Evolutionary conservation across 2,113 vertebrate genomes (phyloP), one percentile per base, ranked within the genome.

Genomic region (Sceloporus tristichus): DNA sequence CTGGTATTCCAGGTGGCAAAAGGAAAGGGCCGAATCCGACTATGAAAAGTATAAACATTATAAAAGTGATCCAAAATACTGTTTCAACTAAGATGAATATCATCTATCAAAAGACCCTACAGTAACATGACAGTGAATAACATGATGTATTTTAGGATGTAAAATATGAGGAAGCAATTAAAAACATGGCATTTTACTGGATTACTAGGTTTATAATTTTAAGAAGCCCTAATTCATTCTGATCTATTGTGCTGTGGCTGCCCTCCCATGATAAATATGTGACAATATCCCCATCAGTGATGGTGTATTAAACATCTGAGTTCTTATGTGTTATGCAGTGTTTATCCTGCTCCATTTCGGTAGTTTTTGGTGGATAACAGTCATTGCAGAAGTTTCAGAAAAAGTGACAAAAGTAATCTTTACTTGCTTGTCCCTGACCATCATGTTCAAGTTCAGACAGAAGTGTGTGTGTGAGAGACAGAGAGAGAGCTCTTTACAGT

Each of bases 131-230:
- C 3, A n/a, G 34, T 66, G 38, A 80, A 66, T 16, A 81, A 81
- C 38, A 82, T 74, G 56, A 11, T 62, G 48, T 73, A 79, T 59
- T 27, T 18, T 76, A 65, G 73, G 34, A 79, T 79, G 75, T 14
- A 75, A 75, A 21, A 0, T 62, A 38, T 21, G 62, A 53, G 11
- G 1, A n/a, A 0, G 1, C 18, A 27, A 21, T 9, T 1, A 5
- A 40, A 23, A 89, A 40, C 21, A 34, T n/a, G 7, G 14, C 0
- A 7, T 81, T 0, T 1, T 59, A 1, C 0, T 18, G 0, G 10
- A 0, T 27, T 48, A 59, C 54, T 76, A 25, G 0, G 0, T 56
- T 3, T 1, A 38, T 11, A 0, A 38, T 62, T n/a, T 53, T 2
- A 0, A 75, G 0, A 1, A 56, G 54, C 25, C 40, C 27, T 68